Base-by-base conservation (phyloP, 2,888 invertebrate species). In the Cynaeus angustus region DNA sequence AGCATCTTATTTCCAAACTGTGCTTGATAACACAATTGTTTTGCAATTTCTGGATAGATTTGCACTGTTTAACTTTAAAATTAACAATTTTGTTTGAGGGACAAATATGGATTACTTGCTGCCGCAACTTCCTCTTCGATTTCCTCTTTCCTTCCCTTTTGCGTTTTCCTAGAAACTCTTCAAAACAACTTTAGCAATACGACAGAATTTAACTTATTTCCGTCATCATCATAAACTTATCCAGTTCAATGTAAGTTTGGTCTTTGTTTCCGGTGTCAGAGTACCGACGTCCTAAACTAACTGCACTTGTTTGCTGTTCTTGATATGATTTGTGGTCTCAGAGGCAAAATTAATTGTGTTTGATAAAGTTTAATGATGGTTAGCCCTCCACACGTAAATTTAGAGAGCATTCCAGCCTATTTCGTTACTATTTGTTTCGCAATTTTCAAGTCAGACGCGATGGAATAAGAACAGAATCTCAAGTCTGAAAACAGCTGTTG, bases 321-420 rank as follows among this genome's bases (percentile, higher is more conserved):
- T 37, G 37, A 37, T 76, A 41, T 65, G 66, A 58, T 74, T 85
- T 83, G 52, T 83, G 92, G 93, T 81, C 93, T 90, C 81, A 92
- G 93, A 86, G 45, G 45, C 28, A 8, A 46, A 61, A 61, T 61
- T 50, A 61, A 61, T 61, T 55, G n/a, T 55, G 55, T 41, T 43
- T 41, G 56, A 16, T 16, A 16, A 58, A 58, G 26, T 58, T 58
- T 43, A 38, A 58, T 43, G 26, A 26, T 26, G 41, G 10, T 9
- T 12, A 13, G 12, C 43, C 12, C 46, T 48, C 48, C 33, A 61
- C 30, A 81, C 87, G 73, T 77, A 72, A 85, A 86, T 70, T 69
- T 79, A 82, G 83, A 88, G 73, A 48, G 87, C 88, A n/a, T n/a
- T n/a, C n/a, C n/a, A n/a, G n/a, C n/a, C n/a, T n/a, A 62, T 88